Evolutionary conservation across 1,140 invertebrate species (phyloP), one percentile per base, ranked within the genome.

Genomic region (Drosophila sturtevanti): DNA sequence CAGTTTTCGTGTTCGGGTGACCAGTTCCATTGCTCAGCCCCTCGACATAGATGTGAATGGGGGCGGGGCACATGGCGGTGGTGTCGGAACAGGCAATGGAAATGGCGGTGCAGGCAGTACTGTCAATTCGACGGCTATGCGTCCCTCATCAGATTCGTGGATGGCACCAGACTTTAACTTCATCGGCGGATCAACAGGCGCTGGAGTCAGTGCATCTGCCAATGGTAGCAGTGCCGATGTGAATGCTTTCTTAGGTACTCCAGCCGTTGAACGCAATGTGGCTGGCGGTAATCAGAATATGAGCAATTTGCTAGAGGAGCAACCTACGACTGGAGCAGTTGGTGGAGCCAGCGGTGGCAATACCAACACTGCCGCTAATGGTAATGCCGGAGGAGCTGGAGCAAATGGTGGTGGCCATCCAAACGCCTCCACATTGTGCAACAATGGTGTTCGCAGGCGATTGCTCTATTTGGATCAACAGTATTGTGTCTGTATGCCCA

Each of bases 401-500:
- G 71, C 11, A n/a, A 63, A 38, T 9, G 54, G 54, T 0, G n/a
- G 10, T 27, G 59, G 37, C 18, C 75, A 78, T 66, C 22, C 68
- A 7, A 44, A 77, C 11, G 71, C 65, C 64, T 52, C 69, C 0
- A 56, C 85, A 0, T 34, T 89, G 27, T 89, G 84, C 73, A 77
- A 68, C 48, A 84, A 66, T 6, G 84, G 84, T 2, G 79, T 89
- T 22, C 67, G 84, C 0, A 68, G 89, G 0, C 76, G 89, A 0
- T 69, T 91, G 12, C 68, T 91, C 12, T 89, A 90, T 35, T 24
- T 91, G 54, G 89, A 91, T 68, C 89, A 91, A 34, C 89, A 91
- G 68, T 91, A 89, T 61, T 91, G 89, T 51, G 86, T 89, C 3
- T 75, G 86, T 95, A 96, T 92, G 95, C 95, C 74, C 92, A 96